These are phyloP conservation scores for Cochlearius cochlearius DNA, from an alignment of 2,113 vertebrate species.

Conservation along the genomic window DNA sequence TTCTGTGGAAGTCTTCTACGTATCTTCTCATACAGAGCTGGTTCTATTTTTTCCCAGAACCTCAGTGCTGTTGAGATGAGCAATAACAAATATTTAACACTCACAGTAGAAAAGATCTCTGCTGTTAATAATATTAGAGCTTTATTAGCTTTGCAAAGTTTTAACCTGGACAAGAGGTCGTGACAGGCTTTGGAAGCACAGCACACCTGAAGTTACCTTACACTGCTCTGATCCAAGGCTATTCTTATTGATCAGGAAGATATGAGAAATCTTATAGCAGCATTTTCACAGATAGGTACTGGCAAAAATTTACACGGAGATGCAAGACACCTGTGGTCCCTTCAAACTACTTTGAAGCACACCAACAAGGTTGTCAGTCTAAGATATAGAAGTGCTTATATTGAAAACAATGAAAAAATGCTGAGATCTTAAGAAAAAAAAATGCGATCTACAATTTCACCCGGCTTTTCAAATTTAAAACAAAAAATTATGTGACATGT, in stretches of 20 bases:
- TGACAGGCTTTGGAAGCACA: background rate
- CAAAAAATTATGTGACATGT: background rate
- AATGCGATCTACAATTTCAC: background rate
- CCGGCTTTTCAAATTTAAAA: background rate
- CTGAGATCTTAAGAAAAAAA: background rate
- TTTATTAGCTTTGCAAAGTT: background rate
- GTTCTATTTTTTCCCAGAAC: background rate
- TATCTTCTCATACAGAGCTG: background rate
- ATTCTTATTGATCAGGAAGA: background rate
- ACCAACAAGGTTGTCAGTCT: background rate
- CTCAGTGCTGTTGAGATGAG: background rate
- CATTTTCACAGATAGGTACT: background rate
- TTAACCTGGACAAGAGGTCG: background rate
- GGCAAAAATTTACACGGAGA: background rate
- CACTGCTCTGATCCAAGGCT: background rate
- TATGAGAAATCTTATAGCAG: background rate
- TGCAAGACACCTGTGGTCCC: background rate
- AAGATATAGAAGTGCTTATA: background rate
- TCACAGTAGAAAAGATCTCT: background rate
- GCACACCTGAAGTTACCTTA: background rate
- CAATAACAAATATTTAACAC: background rate
- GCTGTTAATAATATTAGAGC: background rate
- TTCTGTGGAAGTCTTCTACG: background rate
- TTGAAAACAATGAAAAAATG: accelerated
- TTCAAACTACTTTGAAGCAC: background rate